Conservation (phyloP, 2,888 invertebrate genomes). For the Papilio elwesi region DNA sequence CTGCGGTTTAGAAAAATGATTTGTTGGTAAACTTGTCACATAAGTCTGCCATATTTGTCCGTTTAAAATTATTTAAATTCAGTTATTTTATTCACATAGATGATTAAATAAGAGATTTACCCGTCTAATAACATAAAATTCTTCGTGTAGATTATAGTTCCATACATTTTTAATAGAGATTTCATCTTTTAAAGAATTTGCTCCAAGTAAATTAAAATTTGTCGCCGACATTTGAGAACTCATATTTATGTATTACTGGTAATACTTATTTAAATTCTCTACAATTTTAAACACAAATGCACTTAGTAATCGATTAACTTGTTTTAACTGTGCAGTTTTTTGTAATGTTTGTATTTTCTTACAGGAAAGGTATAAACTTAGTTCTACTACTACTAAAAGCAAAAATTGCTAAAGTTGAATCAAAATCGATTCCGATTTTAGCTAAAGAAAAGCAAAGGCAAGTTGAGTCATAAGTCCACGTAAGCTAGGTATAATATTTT, state of each 20-base stretch:
- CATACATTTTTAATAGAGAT: conserved; percentile 97
- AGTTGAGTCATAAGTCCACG: background rate
- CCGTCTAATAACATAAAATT: conserved; percentile 94
- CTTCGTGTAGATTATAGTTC: conserved; percentile 96
- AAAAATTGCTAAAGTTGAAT: conserved; percentile 22
- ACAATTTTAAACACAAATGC: conserved; percentile 18
- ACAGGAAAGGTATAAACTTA: conserved; percentile 23
- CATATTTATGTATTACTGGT: conserved; percentile 28
- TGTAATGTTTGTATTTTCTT: conserved; percentile 23
- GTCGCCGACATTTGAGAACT: conserved; percentile 45
- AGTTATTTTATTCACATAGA: background rate
- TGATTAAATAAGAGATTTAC: conserved; percentile 59
- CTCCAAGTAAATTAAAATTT: conserved; percentile 46
- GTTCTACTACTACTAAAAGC: conserved; percentile 21
- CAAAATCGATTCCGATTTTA: conserved; percentile 19
- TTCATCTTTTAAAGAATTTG: conserved; percentile 81
- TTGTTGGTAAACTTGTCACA: conserved; percentile 6
- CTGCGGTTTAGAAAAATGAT: conserved; percentile 50
- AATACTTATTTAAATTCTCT: conserved; percentile 26
- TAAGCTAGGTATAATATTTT: background rate
- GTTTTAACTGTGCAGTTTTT: conserved; percentile 13
- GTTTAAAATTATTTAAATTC: background rate
- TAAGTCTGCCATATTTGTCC: conserved; percentile 2
- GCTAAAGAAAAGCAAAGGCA: conserved; percentile 3
- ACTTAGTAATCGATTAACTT: conserved; percentile 27